phyloP scores from a whole-genome alignment of 2,113 vertebrate species.

The Oryzias woworae region DNA sequence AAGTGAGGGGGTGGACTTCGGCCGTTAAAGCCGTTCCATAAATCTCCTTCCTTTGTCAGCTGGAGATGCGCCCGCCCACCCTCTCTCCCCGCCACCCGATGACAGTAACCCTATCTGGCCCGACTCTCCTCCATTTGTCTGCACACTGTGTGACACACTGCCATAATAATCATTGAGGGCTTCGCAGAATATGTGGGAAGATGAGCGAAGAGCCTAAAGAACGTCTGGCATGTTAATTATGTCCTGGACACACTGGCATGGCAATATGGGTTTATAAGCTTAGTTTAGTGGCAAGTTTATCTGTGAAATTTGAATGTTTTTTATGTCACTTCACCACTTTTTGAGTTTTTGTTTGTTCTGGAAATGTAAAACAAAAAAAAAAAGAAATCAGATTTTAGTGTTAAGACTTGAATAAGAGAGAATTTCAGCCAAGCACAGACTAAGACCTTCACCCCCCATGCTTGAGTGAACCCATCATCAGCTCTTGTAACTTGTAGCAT shows the following conservation, averaged over 20 bases:
- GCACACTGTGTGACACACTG: conserved; percentile 60
- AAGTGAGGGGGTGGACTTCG: conserved; percentile 12
- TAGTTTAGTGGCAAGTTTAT: not conserved
- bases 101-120: conserved; percentile 54
- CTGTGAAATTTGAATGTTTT: not conserved
- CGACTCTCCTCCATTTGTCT: conserved; percentile 48
- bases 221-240: conserved; percentile 69
- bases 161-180: conserved; percentile 63
- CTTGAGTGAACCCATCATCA: too few species aligned
- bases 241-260: conserved; percentile 11
- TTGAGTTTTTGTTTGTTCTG: too few species aligned
- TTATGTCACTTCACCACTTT: too few species aligned
- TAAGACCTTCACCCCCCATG: too few species aligned
- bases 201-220: conserved; percentile 42
- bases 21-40: conserved; percentile 34
- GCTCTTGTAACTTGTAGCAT: not conserved
- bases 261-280: not conserved
- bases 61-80: conserved; percentile 25
- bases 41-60: conserved; percentile 63
- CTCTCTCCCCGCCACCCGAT: conserved; percentile 33
- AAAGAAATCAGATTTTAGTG: too few species aligned
- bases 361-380: too few species aligned
- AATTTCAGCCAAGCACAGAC: too few species aligned
- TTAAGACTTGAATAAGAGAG: too few species aligned
- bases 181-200: conserved; percentile 63